These are phyloP conservation scores for Emmelina monodactyla DNA, from an alignment of 2,888 invertebrate species.

Conservation along the genomic window DNA sequence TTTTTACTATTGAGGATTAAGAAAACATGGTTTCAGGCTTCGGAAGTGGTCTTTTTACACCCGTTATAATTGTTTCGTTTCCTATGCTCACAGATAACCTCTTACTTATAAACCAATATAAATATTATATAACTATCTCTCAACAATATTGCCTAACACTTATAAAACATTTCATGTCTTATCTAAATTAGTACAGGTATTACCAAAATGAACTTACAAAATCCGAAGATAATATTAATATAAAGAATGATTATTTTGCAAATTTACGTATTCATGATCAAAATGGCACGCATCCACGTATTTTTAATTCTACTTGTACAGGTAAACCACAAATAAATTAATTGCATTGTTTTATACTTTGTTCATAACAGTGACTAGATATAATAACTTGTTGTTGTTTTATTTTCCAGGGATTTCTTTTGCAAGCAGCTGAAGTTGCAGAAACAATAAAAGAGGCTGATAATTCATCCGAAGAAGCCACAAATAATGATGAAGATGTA, in stretches of 20 bases:
- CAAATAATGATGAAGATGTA: conserved; percentile 1
- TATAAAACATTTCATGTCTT: too few species aligned
- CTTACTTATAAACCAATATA: too few species aligned
- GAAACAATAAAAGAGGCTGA: conserved; percentile 18
- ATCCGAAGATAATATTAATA: not conserved
- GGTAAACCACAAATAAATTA: conserved; percentile 26
- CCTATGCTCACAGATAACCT: too few species aligned
- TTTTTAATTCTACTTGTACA: conserved; percentile 39
- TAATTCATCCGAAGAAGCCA: conserved; percentile 7
- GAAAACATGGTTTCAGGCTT: too few species aligned
- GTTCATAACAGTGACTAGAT: not conserved
- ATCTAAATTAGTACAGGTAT: too few species aligned
- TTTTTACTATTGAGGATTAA: too few species aligned
- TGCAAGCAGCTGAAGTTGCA: conserved; percentile 15
- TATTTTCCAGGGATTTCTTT: not conserved
- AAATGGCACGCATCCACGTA: conserved; percentile 39
- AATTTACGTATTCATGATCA: conserved; percentile 14
- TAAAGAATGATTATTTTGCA: not conserved
- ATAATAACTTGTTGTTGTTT: not conserved
- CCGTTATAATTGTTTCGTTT: too few species aligned
- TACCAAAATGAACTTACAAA: too few species aligned
- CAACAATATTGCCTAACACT: too few species aligned
- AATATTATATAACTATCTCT: too few species aligned
- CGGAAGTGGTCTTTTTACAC: too few species aligned
- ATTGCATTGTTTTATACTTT: conserved; percentile 2